Conservation (phyloP, 2,797 vertebrate species). For the Pseudocheirus occidentalis region DNA sequence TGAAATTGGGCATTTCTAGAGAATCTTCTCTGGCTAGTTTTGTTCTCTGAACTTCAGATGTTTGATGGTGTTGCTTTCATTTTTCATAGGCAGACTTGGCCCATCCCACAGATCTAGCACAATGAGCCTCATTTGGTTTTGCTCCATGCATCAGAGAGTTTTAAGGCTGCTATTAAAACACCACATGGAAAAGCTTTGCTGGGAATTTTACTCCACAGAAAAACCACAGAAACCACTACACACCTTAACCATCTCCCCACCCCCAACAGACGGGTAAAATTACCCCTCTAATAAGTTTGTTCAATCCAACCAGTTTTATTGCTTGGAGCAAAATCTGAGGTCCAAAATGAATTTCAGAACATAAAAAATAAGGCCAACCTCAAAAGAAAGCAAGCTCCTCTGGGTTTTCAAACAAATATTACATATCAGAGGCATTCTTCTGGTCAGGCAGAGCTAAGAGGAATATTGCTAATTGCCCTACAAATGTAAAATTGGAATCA, state of each 20-base stretch:
- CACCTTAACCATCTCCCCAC: slow-evolving; percentile 77
- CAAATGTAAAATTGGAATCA: slow-evolving; percentile 73
- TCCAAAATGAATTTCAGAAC: slow-evolving; percentile 79
- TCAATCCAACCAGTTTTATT: slow-evolving; percentile 75
- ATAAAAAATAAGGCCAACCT: slow-evolving; percentile 77
- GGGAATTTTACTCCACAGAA: slow-evolving; percentile 78
- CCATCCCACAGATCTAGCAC: slow-evolving; percentile 70
- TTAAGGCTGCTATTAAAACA: slow-evolving; percentile 80
- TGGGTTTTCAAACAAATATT: slow-evolving; percentile 77
- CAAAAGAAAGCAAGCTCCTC: slow-evolving; percentile 75
- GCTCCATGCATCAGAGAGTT: slow-evolving; percentile 76
- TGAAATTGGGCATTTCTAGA: slow-evolving; percentile 2
- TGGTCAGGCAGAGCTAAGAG: slow-evolving; percentile 59
- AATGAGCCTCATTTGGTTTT: slow-evolving; percentile 72
- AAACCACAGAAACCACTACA: slow-evolving; percentile 79
- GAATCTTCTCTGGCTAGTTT: slow-evolving; percentile 42
- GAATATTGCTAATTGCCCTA: slow-evolving; percentile 75
- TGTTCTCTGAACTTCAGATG: slow-evolving; percentile 24
- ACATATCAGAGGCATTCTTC: slow-evolving; percentile 81
- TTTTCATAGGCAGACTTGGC: slow-evolving; percentile 62
- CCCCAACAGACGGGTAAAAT: slow-evolving; percentile 77
- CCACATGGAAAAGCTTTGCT: slow-evolving; percentile 82
- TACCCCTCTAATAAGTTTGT: slow-evolving; percentile 71
- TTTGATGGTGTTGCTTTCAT: slow-evolving; percentile 62
- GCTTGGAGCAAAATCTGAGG: slow-evolving; percentile 80